These are phyloP conservation scores for Psittacus erithacus DNA, from an alignment of 2,113 vertebrate species.

Conservation along the genomic window DNA sequence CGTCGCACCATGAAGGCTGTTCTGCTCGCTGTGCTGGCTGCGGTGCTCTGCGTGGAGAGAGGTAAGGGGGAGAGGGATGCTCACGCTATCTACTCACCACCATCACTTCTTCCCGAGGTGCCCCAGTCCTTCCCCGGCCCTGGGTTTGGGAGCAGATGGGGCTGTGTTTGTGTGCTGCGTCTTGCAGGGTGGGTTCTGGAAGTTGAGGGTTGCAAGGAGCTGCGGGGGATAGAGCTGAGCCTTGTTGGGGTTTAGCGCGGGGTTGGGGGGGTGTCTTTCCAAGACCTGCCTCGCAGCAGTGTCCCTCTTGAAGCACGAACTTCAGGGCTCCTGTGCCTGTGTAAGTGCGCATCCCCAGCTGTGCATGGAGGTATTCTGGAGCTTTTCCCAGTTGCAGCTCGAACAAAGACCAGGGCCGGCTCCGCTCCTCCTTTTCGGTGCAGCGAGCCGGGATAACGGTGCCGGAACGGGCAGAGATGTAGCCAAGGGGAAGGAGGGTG, in stretches of 20 bases:
- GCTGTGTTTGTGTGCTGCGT: background rate
- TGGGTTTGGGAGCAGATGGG: background rate
- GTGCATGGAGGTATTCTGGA: background rate
- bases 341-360: background rate
- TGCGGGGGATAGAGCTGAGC: background rate
- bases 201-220: background rate
- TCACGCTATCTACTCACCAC: background rate
- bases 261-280: background rate
- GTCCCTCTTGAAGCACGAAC: background rate
- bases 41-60: conserved; percentile 57
- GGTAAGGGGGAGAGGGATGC: background rate
- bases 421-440: background rate
- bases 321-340: background rate
- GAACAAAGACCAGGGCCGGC: conserved; percentile 42
- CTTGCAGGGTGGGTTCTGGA: background rate
- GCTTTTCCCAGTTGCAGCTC: background rate
- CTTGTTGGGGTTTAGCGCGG: background rate
- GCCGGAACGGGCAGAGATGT: background rate
- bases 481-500: background rate
- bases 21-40: conserved; percentile 24
- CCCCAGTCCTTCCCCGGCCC: too few species aligned
- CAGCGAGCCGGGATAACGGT: conserved; percentile 29
- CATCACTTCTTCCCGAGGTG: background rate
- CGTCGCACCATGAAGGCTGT: conserved; percentile 48
- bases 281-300: background rate